Evolutionary conservation across 2,113 vertebrate species (phyloP).

Genomic region (Nettapus auritus): DNA sequence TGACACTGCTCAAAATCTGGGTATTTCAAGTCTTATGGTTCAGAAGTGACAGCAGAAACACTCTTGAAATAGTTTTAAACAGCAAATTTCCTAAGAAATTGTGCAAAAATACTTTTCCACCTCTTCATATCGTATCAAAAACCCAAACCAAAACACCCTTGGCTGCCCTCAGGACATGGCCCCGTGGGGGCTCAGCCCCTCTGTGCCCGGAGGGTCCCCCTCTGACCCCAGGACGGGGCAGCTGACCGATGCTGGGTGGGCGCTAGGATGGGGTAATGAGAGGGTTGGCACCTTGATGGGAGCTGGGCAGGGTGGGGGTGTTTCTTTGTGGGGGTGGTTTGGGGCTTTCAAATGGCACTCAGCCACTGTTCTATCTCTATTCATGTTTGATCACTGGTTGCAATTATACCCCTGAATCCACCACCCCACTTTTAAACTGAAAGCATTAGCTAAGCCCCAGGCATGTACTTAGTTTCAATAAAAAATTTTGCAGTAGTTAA

Average conservation of each 20-base stretch:
- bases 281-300: background rate
- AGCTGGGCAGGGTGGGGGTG: too few species aligned
- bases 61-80: background rate
- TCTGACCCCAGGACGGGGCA: background rate
- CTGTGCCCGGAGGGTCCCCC: background rate
- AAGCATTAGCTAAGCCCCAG: background rate
- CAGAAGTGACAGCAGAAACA: background rate
- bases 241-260: background rate
- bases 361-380: fast-evolving
- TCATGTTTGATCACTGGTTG: background rate
- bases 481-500: background rate
- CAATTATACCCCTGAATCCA: background rate
- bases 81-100: background rate
- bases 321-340: background rate
- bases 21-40: background rate
- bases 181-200: background rate
- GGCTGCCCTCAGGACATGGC: fast-evolving
- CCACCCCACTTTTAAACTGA: background rate
- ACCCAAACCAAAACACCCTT: background rate
- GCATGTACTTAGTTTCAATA: background rate
- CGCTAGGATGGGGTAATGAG: fast-evolving
- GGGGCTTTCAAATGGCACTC: background rate
- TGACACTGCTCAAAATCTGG: background rate
- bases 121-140: background rate
- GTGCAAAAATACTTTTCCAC: background rate